A percentile compares a stretch with the other conserved stretches of the same genome.
Conservation (phyloP, 2,113 vertebrate genomes). For the Vireo altiloquus region DNA sequence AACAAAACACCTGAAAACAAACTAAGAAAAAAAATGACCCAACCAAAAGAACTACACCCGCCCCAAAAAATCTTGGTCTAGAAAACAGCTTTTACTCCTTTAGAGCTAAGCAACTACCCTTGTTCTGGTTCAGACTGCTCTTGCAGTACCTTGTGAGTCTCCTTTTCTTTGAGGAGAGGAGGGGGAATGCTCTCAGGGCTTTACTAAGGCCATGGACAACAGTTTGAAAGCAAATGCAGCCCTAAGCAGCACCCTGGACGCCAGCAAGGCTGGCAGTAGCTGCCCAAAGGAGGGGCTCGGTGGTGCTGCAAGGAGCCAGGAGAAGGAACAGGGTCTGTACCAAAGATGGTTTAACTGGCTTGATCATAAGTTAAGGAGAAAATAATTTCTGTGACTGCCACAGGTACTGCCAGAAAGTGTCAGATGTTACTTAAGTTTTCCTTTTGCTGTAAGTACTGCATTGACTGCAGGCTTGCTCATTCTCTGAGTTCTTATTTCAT, state of each 20-base stretch:
- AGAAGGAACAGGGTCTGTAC: rapidly evolving
- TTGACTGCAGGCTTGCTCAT: rapidly evolving
- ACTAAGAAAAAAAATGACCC: too few relatives aligned
- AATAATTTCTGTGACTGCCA: rapidly evolving
- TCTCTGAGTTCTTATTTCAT: background rate
- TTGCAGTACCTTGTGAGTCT: rapidly evolving
- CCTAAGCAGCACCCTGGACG: rapidly evolving
- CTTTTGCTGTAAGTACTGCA: rapidly evolving
- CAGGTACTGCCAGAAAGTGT: rapidly evolving
- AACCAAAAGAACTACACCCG: background rate
- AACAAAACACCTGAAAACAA: background rate
- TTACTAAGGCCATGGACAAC: background rate
- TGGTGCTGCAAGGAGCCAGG: background rate
- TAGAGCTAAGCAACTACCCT: rapidly evolving
- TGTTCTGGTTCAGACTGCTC: background rate
- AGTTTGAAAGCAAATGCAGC: background rate
- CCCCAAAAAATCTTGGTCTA: background rate
- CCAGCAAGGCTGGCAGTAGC: background rate
- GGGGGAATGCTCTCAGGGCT: rapidly evolving
- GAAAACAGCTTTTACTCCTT: background rate
- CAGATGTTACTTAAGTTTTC: rapidly evolving
- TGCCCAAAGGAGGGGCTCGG: rapidly evolving
- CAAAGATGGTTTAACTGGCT: background rate
- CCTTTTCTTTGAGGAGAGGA: rapidly evolving
- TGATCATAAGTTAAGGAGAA: background rate